Base-by-base conservation (phyloP, 2,888 invertebrate species). In the Drosophila paracracens region DNA sequence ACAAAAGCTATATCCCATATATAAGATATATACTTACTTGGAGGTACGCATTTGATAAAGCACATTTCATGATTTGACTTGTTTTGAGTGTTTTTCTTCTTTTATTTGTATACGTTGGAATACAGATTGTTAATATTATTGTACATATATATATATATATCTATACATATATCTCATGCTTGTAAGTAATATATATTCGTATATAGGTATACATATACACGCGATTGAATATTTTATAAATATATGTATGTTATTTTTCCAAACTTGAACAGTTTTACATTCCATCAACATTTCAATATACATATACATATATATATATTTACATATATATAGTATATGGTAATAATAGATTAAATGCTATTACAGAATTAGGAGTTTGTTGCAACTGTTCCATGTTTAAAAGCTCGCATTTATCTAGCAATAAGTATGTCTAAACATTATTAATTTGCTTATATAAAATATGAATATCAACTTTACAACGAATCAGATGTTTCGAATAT, bases 401-500 rank as follows among this genome's bases (percentile, higher is more conserved):
- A 70, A 75, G 72, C 76, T 76, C 64, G 67, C 48, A 51, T 58
- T 81, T 72, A 64, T 40, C 63, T 66, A 81, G 48, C 40, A 61
- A 4, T 81, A 65, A 27, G 60, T 58, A 58, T 52, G 33, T 33
- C 51, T 64, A 57, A 50, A 35, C 21, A 56, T 74, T 51, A 27
- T 60, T 40, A 54, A 51, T 52, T 31, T 54, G 54, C 54, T 76
- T 63, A 75, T 51, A 43, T 60, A 62, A 65, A 10, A 52, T 38
- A 56, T 43, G 76, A 73, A 78, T 80, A 68, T 77, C 63, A 69
- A 70, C 54, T 65, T 76, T 70, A 81, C 62, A 59, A 48, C 63
- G 70, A 74, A 77, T 70, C 62, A 82, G 36, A 75, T 72, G 51
- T 60, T 51, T 70, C 52, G 60, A 83, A 76, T 89, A 74, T 86